Percentiles rank a stretch among this genome's conserved stretches.
phyloP scores from a whole-genome alignment of 2,888 invertebrate genomes.

The Himalopsyche kuldschensis region DNA sequence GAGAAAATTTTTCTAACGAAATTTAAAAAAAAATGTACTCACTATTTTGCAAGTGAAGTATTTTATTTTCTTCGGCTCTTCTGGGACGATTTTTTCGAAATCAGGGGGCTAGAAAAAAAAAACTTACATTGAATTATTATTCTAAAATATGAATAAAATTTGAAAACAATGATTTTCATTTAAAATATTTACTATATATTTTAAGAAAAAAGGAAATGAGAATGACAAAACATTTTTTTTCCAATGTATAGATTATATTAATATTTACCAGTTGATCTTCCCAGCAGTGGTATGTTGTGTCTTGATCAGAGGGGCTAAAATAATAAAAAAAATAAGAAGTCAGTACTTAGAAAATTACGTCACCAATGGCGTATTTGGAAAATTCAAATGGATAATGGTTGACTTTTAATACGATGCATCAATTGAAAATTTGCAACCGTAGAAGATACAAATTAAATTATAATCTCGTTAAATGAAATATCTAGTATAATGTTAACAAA shows the following conservation, averaged over 20 bases:
- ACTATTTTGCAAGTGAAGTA: constrained; percentile 15
- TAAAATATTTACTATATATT: too few species aligned
- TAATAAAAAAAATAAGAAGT: background rate
- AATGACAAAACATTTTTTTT: too few species aligned
- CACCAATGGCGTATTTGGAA: background rate
- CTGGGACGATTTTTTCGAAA: background rate
- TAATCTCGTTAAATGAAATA: too few species aligned
- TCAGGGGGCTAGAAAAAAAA: background rate
- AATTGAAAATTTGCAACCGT: too few species aligned
- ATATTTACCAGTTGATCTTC: constrained; percentile 49
- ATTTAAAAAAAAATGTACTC: constrained; percentile 6
- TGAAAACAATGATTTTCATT: too few species aligned
- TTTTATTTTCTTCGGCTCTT: background rate
- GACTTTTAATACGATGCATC: too few species aligned
- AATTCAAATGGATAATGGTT: too few species aligned
- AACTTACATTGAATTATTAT: background rate
- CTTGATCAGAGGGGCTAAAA: constrained; percentile 51
- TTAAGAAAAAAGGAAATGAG: too few species aligned
- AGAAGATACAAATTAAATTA: too few species aligned
- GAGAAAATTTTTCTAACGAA: constrained; percentile 42
- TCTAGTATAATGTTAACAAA: too few species aligned
- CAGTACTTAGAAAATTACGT: background rate
- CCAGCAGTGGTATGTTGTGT: constrained; percentile 49
- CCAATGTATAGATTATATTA: background rate
- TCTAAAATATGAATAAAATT: background rate